Evolutionary conservation across 2,888 invertebrate species (phyloP), one percentile per base, ranked within the genome.

Genomic region (Scrobipalpa atriplicella): DNA sequence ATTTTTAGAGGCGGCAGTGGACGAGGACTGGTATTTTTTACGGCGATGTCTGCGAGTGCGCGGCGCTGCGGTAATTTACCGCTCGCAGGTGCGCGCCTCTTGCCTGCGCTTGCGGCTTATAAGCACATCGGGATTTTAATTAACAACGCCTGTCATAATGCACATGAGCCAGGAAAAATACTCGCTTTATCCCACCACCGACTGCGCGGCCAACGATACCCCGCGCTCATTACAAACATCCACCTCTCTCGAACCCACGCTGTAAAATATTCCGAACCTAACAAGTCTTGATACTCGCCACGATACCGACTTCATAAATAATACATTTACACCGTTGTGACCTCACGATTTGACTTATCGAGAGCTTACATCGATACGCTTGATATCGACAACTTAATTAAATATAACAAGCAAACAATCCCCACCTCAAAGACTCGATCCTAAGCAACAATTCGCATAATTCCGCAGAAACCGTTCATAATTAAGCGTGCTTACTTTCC

Each of bases 41-140:
- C 75, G 72, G 73, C 76, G 73, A 71, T 69, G 73, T 73, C 75
- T 76, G 74, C 72, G 76, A 72, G 71, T 70, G 70, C 67, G 70
- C 66, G 29, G 29, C 56, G 11, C 29, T 29, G 70, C 68, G 70
- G 77, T 87, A 86, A 87, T 88, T 86, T 85, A 86, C 75, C 71
- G 82, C 75, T 83, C 86, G 85, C 90, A 90, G 90, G 91, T 87
- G 87, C 85, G 77, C 72, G 73, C 16, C 19, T 8, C 6, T 6
- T n/a, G 29, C 19, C 29, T 56, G 58, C 58, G 82, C 78, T 79
- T 80, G 82, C 79, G 84, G 87, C 85, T 87, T 87, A 84, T 79
- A 86, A 84, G 82, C 80, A 84, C 82, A 85, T 82, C 75, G 79
- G 79, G 80, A 78, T 86, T 88, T 89, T 90, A 91, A 92, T 91